phyloP scores from a whole-genome alignment of 1,140 invertebrate species.

The Goniozus legneri region DNA sequence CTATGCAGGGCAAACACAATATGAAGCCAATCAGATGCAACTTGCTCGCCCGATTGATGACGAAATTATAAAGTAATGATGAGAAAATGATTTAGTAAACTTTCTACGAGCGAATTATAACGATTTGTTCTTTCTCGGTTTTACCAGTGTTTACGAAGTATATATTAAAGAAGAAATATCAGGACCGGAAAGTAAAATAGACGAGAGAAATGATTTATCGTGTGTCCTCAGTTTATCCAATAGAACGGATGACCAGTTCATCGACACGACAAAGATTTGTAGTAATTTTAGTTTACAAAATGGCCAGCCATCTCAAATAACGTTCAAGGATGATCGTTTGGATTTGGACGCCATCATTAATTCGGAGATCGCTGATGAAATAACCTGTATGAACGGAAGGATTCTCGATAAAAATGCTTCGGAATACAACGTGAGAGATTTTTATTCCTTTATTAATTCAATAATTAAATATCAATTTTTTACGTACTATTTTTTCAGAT shows the following conservation, averaged over 20 bases:
- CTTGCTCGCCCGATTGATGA: constrained; percentile 27
- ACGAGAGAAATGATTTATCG: too few relatives aligned
- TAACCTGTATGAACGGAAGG: constrained; percentile 25
- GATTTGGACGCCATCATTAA: constrained; percentile 30
- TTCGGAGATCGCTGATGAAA: constrained; percentile 29
- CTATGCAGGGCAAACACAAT: constrained; percentile 32
- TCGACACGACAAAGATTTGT: too few relatives aligned
- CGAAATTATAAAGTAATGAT: constrained; percentile 39
- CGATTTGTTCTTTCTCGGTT: not conserved
- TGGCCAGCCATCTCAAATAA: constrained; percentile 6
- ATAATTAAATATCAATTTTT: not conserved
- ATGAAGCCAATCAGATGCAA: constrained; percentile 26
- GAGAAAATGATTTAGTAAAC: not conserved
- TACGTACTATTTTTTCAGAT: constrained; percentile 13
- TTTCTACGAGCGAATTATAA: not conserved
- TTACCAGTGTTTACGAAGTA: constrained; percentile 41
- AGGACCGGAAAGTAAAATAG: constrained; percentile 14
- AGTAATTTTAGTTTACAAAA: constrained; percentile 1
- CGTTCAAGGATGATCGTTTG: constrained; percentile 24
- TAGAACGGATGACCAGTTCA: too few relatives aligned
- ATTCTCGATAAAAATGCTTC: constrained; percentile 31
- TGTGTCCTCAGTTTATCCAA: too few relatives aligned
- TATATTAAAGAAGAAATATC: constrained; percentile 37
- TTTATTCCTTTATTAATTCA: not conserved
- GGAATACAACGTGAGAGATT: constrained; percentile 24